Evolutionary conservation across 2,113 vertebrate genomes (phyloP), one percentile per base, ranked within the genome.

Genomic region (Phrynosoma platyrhinos): DNA sequence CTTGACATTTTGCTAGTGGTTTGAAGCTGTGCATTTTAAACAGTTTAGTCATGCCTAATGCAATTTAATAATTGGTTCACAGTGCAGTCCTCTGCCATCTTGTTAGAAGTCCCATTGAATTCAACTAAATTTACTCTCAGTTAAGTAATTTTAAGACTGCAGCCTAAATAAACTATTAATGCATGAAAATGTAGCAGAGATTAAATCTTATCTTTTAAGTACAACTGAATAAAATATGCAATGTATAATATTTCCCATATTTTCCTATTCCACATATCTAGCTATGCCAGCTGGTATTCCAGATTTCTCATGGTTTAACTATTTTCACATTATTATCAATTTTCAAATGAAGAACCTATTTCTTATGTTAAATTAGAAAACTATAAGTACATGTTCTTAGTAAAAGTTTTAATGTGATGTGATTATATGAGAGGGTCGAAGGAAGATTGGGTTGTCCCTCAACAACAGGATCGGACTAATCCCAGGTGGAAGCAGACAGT

Each of bases 1-100:
- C 91, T 94, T 97, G 95, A 95, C 93, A 96, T 96, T 96, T 96
- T 94, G 93, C 90, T 93, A 91, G 90, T 92, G 88, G 92, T 93
- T 95, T 95, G 95, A 88, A 95, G 92, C 91, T 90, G 82, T 94
- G 91, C 93, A 95, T 96, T 96, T 94, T 88, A 95, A 95, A 84
- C 85, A 93, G 88, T 86, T 96, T 90, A 91, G 85, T 32, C 14
- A 30, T 66, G 7, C 92, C 93, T 76, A 89, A 94, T 74, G 69
- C 81, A 79, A 94, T 84, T 85, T 92, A 84, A 88, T 87, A 88
- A 93, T 94, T 91, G 84, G 76, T 90, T 87, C 40, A 77, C 75
- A 25, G 36, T 77, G 75, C 75, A 42, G 7, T 77, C 36, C 18
- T 77, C 23, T 77, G n/a, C 40, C 21, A 23, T 25, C 36, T 42